These are phyloP conservation scores for Campoplex nolae DNA, from an alignment of 2,888 invertebrate species.

Conservation along the genomic window DNA sequence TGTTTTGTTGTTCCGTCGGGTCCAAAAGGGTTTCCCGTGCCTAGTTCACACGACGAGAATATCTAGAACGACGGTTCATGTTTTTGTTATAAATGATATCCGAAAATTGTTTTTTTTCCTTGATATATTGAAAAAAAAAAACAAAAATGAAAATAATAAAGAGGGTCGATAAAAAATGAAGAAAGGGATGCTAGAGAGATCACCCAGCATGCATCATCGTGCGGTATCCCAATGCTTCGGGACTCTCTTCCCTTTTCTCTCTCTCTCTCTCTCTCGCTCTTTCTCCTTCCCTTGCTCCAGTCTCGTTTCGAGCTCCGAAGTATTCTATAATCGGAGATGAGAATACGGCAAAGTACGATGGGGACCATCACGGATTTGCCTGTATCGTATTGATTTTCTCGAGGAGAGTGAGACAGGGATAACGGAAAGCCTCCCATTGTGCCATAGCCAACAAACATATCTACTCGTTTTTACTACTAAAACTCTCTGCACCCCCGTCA, in stretches of 20 bases:
- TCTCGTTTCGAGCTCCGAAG: slow-evolving; percentile 37
- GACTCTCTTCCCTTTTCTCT: slow-evolving; percentile 19
- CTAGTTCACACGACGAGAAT: neutral
- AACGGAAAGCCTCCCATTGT: slow-evolving; percentile 43
- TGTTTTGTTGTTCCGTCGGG: neutral
- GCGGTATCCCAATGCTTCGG: neutral
- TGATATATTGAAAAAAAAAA: neutral
- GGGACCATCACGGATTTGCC: slow-evolving; percentile 67
- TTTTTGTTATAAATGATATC: neutral
- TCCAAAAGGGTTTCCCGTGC: no score
- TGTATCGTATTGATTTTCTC: slow-evolving; percentile 79
- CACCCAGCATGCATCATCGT: neutral
- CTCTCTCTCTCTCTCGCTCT: neutral
- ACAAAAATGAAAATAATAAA: neutral
- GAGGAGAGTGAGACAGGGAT: slow-evolving; percentile 52
- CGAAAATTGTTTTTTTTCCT: neutral
- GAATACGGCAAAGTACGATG: slow-evolving; percentile 45
- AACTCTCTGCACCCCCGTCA: slow-evolving; percentile 52
- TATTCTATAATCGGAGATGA: slow-evolving; percentile 64
- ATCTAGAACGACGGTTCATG: neutral
- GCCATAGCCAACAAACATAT: slow-evolving; percentile 35
- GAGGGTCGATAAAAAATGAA: neutral
- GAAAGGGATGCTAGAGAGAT: neutral
- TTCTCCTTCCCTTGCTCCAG: neutral
- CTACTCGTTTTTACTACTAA: slow-evolving; percentile 46